Evolutionary conservation across 2,888 invertebrate genomes (phyloP), one percentile per base, ranked within the genome.

Genomic region (Eretmocerus hayati): DNA sequence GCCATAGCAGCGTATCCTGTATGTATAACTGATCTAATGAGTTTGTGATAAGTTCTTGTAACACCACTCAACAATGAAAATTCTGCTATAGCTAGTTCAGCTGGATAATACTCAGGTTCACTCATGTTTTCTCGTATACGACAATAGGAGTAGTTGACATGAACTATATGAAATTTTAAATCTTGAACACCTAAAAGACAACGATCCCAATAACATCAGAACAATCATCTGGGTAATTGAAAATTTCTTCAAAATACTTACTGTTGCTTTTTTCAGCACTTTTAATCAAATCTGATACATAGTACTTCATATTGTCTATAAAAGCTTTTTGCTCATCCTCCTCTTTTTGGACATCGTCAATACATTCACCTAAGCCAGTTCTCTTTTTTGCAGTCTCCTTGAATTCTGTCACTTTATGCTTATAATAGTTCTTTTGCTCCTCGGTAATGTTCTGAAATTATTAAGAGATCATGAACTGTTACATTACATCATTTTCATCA

Each of bases 71-170:
- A 57, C 0, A 80, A 52, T 0, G 74, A 74, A 57, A 73, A 79
- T 53, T 74, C 66, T 13, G 67, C 66, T 0, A 79, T 55, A 0
- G 76, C 74, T 31, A 79, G 67, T 62, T 80, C 80, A 1, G 77
- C 78, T 0, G 79, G 79, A n/a, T 71, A 63, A 56, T 73, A 76
- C 11, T 58, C 55, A 11, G 41, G 33, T 9, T 21, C 15, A 3
- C 46, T 53, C 8, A 37, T 53, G 3, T 60, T 47, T 5, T 44
- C 54, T 11, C 43, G 15, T 40, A 50, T 55, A 39, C 60, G 60
- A 21, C 45, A 54, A 35, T 65, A 72, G 48, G 67, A 72, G 39
- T 61, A 62, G 40, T 73, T 74, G 4, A 66, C 59, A 32, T 74
- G 72, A 22, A 72, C 63, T 1, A 72, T 57, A 50, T 62, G 65